Evolutionary conservation across 2,797 vertebrate species (phyloP), one percentile per base, ranked within the genome.

Genomic region (Tangara arthus): DNA sequence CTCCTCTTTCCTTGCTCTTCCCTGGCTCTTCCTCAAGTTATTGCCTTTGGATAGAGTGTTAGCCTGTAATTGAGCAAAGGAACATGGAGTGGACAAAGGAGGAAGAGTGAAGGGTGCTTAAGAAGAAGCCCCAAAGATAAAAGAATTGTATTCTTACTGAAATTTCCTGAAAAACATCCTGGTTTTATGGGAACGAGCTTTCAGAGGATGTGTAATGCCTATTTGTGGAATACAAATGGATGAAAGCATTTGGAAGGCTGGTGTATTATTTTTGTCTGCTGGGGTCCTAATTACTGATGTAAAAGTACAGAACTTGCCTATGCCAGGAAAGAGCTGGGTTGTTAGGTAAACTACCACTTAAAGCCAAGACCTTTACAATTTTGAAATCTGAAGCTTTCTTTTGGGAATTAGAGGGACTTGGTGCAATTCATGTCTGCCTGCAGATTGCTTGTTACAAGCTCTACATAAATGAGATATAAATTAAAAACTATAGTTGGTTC

Each of bases 161-260:
- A 5, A 35, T 72, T 59, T 32, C 15, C 4, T 41, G 32, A 28
- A 64, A 27, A 81, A 5, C 35, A 35, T 3, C 6, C 8, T 59
- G 1, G 1, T 42, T 70, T 44, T 49, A 1, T 52, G 15, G 35
- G 6, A 6, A 13, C 0, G 0, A 83, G 32, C 21, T 59, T 5
- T 68, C 20, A 28, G 37, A 82, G 10, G 15, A 9, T 49, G 28
- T 1, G 0, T 46, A 35, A 28, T 19, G 10, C 3, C 9, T 0
- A 0, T 0, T 56, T 75, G 39, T 87, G 41, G 46, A 91, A 24
- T 59, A 15, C 1, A 89, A 53, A 32, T 10, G 21, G 27, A 24
- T 52, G 9, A 70, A 93, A 80, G 14, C 6, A 11, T 37, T 52
- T 60, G 28, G 15, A 44, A 81, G 32, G 19, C 16, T 60, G 15